Evolutionary conservation across 2,888 invertebrate genomes (phyloP), one percentile per base, ranked within the genome.

Genomic region (Parnassius orleans): DNA sequence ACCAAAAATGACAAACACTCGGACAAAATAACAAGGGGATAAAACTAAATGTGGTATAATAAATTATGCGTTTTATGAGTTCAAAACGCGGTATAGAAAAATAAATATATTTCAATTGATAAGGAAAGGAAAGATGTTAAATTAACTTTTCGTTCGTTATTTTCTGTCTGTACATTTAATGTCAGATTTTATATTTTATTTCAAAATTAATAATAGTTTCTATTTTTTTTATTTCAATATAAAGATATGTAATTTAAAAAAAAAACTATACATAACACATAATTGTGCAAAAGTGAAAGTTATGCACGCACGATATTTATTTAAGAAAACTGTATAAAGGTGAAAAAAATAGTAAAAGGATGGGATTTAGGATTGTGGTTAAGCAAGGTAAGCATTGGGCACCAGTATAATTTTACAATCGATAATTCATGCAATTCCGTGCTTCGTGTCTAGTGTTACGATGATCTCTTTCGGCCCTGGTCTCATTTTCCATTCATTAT

Each of bases 401-500:
- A 54, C 67, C 65, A 68, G 69, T 70, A 65, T 66, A 61, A 66
- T 69, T 65, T 61, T 63, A 53, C 53, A 51, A 46, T 59, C 53
- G 47, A 59, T 51, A 70, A 70, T 74, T 60, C 85, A 86, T 87
- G 87, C 86, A 76, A 76, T 75, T 80, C 78, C 77, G 84, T 86
- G 86, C 81, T 70, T 70, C 77, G 80, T 82, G 82, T 77, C 69
- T 70, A 74, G 80, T 83, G 80, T 80, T 75, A 75, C 77, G 79
- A 76, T 84, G 76, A 84, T 90, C 89, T 90, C 90, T 90, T 90
- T 90, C 90, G 90, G 90, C 90, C 90, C 90, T 90, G 90, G 90
- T 90, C 76, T 77, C 86, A 87, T 88, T 88, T 89, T 87, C 79
- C 80, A 73, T 72, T 44, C 33, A 55, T 73, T 70, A 73, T 73